phyloP scores from a whole-genome alignment of 2,888 invertebrate genomes.

The Drosophila histrio region DNA sequence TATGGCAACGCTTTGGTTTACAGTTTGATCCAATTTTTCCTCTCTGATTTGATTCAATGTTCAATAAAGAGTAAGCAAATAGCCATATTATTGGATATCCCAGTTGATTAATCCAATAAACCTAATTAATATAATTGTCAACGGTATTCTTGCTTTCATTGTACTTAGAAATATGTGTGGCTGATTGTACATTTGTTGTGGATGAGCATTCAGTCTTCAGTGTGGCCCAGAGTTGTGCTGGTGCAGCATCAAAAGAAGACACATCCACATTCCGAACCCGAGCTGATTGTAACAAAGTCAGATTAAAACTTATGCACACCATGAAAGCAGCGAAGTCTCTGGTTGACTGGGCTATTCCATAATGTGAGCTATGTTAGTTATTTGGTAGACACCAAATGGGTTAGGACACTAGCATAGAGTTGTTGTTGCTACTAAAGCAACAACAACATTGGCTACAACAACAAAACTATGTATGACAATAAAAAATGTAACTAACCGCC shows the following conservation, averaged over 20 bases:
- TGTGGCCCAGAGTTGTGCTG: background rate
- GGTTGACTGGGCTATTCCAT: slow-evolving; percentile 51
- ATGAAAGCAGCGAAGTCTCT: slow-evolving; percentile 47
- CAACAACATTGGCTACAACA: slow-evolving; percentile 15
- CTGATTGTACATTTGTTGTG: background rate
- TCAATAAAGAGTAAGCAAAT: too few relatives aligned
- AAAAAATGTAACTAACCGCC: slow-evolving; percentile 77
- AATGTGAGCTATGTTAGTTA: slow-evolving; percentile 78
- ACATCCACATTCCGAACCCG: slow-evolving; percentile 23
- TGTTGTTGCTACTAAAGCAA: slow-evolving; percentile 6
- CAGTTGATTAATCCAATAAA: too few relatives aligned
- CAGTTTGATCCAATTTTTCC: too few relatives aligned
- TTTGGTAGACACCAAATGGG: slow-evolving; percentile 73
- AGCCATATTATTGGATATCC: too few relatives aligned
- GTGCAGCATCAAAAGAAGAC: slow-evolving; percentile 23
- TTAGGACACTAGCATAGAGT: slow-evolving; percentile 40
- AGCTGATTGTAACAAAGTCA: slow-evolving; percentile 72
- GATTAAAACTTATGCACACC: slow-evolving; percentile 80
- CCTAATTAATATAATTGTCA: background rate
- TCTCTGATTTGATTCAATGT: too few relatives aligned
- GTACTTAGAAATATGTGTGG: background rate
- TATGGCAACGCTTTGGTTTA: too few relatives aligned
- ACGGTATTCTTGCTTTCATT: background rate
- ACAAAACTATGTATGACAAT: slow-evolving; percentile 65
- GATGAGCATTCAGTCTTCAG: slow-evolving; percentile 30